Evolutionary conservation across 2,113 vertebrate genomes (phyloP).

Genomic region (Ancistrus triradiatus): DNA sequence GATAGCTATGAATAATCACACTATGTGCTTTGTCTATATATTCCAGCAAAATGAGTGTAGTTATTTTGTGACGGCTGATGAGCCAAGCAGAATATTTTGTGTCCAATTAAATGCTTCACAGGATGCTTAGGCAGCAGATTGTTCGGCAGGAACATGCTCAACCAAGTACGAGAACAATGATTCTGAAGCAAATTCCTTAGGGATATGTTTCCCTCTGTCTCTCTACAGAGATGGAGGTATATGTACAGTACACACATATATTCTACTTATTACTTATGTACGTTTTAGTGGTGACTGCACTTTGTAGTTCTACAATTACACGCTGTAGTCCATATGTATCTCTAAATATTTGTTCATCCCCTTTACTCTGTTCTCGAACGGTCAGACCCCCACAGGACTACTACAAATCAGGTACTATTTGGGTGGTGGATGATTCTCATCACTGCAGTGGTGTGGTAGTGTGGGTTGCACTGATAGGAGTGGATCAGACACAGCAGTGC

Average conservation of each 20-base stretch:
- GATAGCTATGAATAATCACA: background rate
- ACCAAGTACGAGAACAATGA: background rate
- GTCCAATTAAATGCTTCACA: background rate
- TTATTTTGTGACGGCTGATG: background rate
- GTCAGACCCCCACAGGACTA: too few relatives aligned
- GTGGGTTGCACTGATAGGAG: too few relatives aligned
- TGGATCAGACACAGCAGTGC: too few relatives aligned
- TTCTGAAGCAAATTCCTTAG: background rate
- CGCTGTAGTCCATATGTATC: too few relatives aligned
- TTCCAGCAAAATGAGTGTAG: background rate
- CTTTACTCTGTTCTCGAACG: too few relatives aligned
- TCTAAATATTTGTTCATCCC: too few relatives aligned
- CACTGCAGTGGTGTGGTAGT: too few relatives aligned
- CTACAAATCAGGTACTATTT: too few relatives aligned
- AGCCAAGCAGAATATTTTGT: background rate
- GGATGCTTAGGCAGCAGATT: background rate
- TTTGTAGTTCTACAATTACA: too few relatives aligned
- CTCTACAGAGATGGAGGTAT: background rate
- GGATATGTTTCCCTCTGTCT: background rate
- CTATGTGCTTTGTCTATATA: background rate
- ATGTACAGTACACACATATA: too few relatives aligned
- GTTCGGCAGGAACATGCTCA: background rate
- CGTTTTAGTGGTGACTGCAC: too few relatives aligned
- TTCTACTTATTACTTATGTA: background rate
- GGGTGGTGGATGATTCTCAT: too few relatives aligned